A percentile compares a stretch with the other conserved stretches of the same genome.
phyloP scores from a whole-genome alignment of 2,797 vertebrate genomes.

The Sebastes matsubarae region DNA sequence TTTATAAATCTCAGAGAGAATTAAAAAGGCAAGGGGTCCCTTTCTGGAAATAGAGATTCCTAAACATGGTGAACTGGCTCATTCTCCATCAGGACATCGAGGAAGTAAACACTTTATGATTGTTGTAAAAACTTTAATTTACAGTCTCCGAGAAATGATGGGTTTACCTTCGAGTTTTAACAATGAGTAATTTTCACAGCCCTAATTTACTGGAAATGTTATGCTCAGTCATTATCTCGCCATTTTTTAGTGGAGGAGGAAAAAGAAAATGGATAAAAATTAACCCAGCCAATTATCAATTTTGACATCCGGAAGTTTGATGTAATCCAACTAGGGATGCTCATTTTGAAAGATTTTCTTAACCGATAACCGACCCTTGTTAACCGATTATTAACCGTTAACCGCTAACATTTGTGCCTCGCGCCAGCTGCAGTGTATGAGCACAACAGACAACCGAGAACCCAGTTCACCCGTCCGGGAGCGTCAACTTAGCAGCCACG shows the following conservation, averaged over 20 bases:
- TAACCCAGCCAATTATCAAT: background rate
- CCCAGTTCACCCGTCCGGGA: no score
- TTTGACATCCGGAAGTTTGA: slow-evolving; percentile 2
- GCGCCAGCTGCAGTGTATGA: no score
- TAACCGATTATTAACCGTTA: no score
- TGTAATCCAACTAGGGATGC: background rate
- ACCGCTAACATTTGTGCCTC: no score
- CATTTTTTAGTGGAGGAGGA: background rate
- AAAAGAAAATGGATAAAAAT: background rate
- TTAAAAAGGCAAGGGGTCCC: background rate
- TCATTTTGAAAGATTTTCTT: no score
- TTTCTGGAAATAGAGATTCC: background rate
- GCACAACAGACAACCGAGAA: no score
- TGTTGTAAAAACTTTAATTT: background rate
- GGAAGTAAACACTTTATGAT: background rate
- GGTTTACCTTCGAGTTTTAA: slow-evolving; percentile 25
- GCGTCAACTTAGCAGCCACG: no score
- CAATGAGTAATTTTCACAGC: slow-evolving; percentile 4
- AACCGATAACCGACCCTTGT: no score
- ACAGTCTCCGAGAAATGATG: background rate
- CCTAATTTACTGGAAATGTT: slow-evolving; percentile 2
- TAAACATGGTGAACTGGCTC: background rate
- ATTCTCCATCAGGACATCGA: background rate
- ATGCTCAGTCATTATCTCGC: slow-evolving; percentile 14
- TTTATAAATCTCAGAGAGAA: slow-evolving; percentile 10